These are phyloP conservation scores for Heliconius eleuchia DNA, from an alignment of 1,140 invertebrate species.

Conservation along the genomic window DNA sequence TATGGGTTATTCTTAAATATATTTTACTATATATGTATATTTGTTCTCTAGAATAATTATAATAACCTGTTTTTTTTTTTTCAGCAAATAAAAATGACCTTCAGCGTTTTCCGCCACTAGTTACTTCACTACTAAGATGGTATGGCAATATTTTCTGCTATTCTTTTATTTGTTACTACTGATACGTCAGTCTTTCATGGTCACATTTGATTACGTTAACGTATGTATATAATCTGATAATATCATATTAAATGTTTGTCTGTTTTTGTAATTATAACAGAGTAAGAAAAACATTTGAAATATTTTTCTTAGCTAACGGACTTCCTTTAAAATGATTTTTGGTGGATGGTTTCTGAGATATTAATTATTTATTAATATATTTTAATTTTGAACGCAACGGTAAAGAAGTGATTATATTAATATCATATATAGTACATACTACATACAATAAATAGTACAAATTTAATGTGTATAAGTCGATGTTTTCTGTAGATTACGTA, in stretches of 20 bases:
- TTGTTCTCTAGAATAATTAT: slow-evolving; percentile 39
- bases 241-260: not conserved
- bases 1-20: not conserved
- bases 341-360: not conserved
- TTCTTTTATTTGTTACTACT: slow-evolving; percentile 26
- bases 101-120: slow-evolving; percentile 53
- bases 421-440: not conserved
- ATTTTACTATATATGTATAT: slow-evolving; percentile 29
- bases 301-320: too few relatives aligned
- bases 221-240: slow-evolving; percentile 8
- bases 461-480: not conserved
- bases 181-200: slow-evolving; percentile 24
- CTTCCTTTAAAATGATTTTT: not conserved
- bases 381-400: too few relatives aligned
- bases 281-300: not conserved
- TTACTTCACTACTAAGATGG: slow-evolving; percentile 44
- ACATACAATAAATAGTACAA: not conserved
- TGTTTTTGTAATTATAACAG: not conserved
- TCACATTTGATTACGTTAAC: slow-evolving; percentile 17
- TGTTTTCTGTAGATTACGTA: not conserved
- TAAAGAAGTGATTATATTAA: not conserved
- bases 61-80: slow-evolving; percentile 44
- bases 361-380: not conserved
- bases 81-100: slow-evolving; percentile 49
- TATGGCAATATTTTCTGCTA: slow-evolving; percentile 32